Base-by-base conservation (phyloP, 2,888 invertebrate species). In the Caenorhabditis panamensis region DNA sequence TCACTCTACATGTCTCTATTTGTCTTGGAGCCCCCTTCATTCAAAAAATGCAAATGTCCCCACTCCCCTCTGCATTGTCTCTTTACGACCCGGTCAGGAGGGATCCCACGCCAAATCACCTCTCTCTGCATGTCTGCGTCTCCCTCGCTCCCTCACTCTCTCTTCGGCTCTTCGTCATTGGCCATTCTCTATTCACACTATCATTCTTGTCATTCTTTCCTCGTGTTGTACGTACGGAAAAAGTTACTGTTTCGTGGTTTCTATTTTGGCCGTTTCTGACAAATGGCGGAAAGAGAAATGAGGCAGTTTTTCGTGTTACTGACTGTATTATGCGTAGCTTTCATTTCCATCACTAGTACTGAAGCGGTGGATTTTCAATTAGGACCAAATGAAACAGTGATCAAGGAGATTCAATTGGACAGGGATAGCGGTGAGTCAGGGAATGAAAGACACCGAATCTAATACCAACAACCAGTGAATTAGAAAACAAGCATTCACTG, bases 61-160 rank as follows among this genome's bases (percentile, higher is more conserved):
- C n/a, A n/a, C n/a, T n/a, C n/a, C n/a, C n/a, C n/a, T n/a, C n/a
- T n/a, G n/a, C n/a, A n/a, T n/a, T 28, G 58, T 56, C 28, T 28
- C 59, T 31, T 24, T 11, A 51, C 26, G 36, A 26, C 22, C n/a
- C 20, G 26, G 8, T 41, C 36, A 49, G 36, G 18, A 36, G 58
- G 58, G 36, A 68, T 68, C 68, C 68, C 68, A 68, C 68, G 68
- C 68, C 16, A 59, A 26, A 68, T 49, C 56, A 67, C 56, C 67
- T 47, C 44, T 18, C 26, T 37, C 44, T n/a, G 8, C 20, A 13
- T 47, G 58, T 68, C 68, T 58, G 24, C 22, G 20, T 37, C 47
- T 67, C 68, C n/a, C n/a, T 68, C 36, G 5, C 0, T 49, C n/a
- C 41, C 54, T 1, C 18, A 13, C 22, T 16, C 41, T 58, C 47